Evolutionary conservation across 1,140 invertebrate genomes (phyloP).

Genomic region (Helicoverpa zea): DNA sequence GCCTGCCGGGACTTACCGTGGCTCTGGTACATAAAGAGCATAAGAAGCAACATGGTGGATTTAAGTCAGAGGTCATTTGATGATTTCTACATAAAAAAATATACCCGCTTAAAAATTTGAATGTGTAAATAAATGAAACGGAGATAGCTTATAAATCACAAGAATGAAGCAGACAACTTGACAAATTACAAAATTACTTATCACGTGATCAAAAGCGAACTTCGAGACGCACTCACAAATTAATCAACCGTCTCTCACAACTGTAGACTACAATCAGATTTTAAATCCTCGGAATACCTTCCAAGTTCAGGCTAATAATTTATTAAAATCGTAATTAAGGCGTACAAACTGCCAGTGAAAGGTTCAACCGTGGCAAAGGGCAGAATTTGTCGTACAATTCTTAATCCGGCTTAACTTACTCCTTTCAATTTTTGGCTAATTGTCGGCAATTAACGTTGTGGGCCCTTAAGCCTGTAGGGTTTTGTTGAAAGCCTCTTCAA

Average conservation of each 20-base stretch:
- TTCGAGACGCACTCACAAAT: not conserved
- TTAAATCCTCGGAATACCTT: conserved; percentile 47
- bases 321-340: conserved; percentile 63
- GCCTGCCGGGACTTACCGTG: too few relatives aligned
- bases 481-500: conserved; percentile 3
- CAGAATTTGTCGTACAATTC: conserved; percentile 56
- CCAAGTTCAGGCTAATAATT: conserved; percentile 55
- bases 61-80: too few relatives aligned
- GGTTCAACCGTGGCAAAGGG: conserved; percentile 49
- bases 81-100: too few relatives aligned
- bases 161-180: too few relatives aligned
- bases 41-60: too few relatives aligned
- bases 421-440: conserved; percentile 63
- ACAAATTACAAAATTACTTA: not conserved
- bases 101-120: too few relatives aligned
- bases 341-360: conserved; percentile 51
- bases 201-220: not conserved
- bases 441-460: conserved; percentile 52
- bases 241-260: not conserved
- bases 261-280: conserved; percentile 36
- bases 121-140: too few relatives aligned
- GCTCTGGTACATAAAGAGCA: too few relatives aligned
- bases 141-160: too few relatives aligned
- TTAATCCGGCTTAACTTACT: conserved; percentile 57
- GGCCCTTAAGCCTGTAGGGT: conserved; percentile 17